These are phyloP conservation scores for Paedocypris micromegethes DNA, from an alignment of 2,797 vertebrate genomes.

Conservation along the genomic window DNA sequence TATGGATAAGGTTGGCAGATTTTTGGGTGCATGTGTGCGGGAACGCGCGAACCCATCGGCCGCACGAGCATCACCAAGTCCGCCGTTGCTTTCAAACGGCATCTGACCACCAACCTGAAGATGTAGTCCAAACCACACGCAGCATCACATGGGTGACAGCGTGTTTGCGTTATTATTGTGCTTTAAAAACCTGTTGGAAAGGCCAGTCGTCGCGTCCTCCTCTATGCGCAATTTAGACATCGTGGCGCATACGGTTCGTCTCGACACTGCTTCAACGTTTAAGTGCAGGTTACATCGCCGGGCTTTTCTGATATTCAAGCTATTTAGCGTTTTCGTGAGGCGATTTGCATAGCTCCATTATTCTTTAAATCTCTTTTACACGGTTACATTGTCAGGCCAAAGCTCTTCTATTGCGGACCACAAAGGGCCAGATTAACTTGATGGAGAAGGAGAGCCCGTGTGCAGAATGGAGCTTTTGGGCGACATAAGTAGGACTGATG, in stretches of 20 bases:
- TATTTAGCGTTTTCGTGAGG: constrained; percentile 83
- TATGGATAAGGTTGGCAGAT: not conserved
- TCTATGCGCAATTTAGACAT: constrained; percentile 44
- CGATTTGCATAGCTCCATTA: constrained; percentile 92
- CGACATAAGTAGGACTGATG: constrained; percentile 79
- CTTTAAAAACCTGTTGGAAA: constrained; percentile 41
- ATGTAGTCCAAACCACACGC: not conserved
- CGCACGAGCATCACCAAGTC: constrained; percentile 39
- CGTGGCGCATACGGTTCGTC: constrained; percentile 39
- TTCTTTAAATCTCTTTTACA: constrained; percentile 87
- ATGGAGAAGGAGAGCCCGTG: constrained; percentile 85
- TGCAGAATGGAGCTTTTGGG: constrained; percentile 90
- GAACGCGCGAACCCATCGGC: constrained; percentile 40
- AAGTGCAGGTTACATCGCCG: constrained; percentile 15
- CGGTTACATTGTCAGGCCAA: constrained; percentile 83
- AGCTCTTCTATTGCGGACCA: constrained; percentile 79
- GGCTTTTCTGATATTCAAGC: constrained; percentile 1
- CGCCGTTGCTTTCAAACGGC: constrained; percentile 16
- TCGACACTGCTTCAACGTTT: constrained; percentile 27
- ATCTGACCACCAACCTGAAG: not conserved
- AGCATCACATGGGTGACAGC: not conserved
- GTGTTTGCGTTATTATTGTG: not conserved
- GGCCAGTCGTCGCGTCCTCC: constrained; percentile 33
- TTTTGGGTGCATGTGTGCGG: constrained; percentile 41
- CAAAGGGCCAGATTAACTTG: constrained; percentile 87